A percentile compares a stretch with the other conserved stretches of the same genome.
Evolutionary conservation across 2,888 invertebrate genomes (phyloP).

Genomic region (Synergus japonicus): DNA sequence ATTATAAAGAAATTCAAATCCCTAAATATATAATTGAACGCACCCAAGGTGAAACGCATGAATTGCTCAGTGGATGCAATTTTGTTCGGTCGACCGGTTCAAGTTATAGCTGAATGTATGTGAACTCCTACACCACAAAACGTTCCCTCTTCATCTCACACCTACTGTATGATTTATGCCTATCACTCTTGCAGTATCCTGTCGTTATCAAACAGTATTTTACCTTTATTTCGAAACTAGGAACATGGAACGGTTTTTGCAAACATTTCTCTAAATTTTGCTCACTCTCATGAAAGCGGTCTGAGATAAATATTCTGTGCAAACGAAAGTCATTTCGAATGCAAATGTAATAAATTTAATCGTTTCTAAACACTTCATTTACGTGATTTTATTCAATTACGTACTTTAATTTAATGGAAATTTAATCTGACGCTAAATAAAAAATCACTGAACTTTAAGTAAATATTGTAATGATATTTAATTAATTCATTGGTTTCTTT

Average conservation of each 20-base stretch:
- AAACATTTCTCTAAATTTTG: slow-evolving; percentile 26
- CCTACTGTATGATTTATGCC: slow-evolving; percentile 34
- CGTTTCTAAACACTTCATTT: slow-evolving; percentile 6
- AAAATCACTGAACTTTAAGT: neutral
- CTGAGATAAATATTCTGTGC: neutral
- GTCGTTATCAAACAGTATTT: slow-evolving; percentile 30
- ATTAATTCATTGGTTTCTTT: no score
- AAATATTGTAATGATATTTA: neutral
- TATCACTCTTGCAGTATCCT: slow-evolving; percentile 36
- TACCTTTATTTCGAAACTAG: slow-evolving; percentile 31
- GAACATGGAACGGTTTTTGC: slow-evolving; percentile 13
- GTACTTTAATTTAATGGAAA: neutral
- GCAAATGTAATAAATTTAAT: slow-evolving; percentile 22
- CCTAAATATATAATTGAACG: neutral
- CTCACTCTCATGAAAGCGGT: neutral
- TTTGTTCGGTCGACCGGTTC: neutral
- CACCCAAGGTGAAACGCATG: slow-evolving; percentile 18
- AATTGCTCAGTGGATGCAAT: slow-evolving; percentile 20
- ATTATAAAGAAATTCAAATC: neutral
- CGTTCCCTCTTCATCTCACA: slow-evolving; percentile 36
- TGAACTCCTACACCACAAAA: slow-evolving; percentile 30
- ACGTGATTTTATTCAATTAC: neutral
- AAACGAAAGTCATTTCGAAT: slow-evolving; percentile 6
- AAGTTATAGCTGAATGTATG: slow-evolving; percentile 4
- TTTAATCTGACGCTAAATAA: neutral